Evolutionary conservation across 1,140 invertebrate species (phyloP), one percentile per base, ranked within the genome.

Genomic region (Drosophila paulistorum): DNA sequence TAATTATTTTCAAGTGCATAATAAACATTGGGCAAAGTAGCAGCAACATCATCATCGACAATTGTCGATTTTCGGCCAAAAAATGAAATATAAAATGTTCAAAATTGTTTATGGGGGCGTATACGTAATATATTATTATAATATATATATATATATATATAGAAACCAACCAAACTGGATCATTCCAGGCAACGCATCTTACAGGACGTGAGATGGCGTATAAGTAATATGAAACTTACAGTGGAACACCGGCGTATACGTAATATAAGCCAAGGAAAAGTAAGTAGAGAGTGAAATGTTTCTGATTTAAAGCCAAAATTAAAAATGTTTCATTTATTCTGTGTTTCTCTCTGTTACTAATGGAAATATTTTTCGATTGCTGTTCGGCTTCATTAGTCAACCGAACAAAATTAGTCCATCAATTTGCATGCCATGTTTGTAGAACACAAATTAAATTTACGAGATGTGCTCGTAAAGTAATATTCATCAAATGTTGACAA

Each of bases 1-100:
- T 77, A 77, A 77, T 77, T 77, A 68, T 71, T 77, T 57, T 77
- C 61, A 45, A 77, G 74, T 71, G 74, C 17, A 42, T 30, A 20
- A 51, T 37, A 55, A 74, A 74, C 20, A 67, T 26, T 39, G 6
- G 9, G 7, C n/a, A 39, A 35, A 41, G 10, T 26, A 48, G 14
- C 30, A 37, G 41, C 35, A 23, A 33, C 7, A n/a, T 14, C 14
- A 33, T 17, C 11, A 41, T 26, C 30, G 30, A 51, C 39, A 30
- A 48, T 41, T 65, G 55, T 65, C 60, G 69, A 77, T 65, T 51
- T 51, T 55, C 59, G 30, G 26, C 17, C 17, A 45, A 68, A 54
- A 75, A 59, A 58, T 35, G 41, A 30, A 30, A 58, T 6, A 14
- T 3, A 14, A n/a, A 42, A 42, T 7, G 42, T 3, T 7, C 7